Evolutionary conservation across 2,797 vertebrate genomes (phyloP).

Genomic region (Silurus aristotelis): DNA sequence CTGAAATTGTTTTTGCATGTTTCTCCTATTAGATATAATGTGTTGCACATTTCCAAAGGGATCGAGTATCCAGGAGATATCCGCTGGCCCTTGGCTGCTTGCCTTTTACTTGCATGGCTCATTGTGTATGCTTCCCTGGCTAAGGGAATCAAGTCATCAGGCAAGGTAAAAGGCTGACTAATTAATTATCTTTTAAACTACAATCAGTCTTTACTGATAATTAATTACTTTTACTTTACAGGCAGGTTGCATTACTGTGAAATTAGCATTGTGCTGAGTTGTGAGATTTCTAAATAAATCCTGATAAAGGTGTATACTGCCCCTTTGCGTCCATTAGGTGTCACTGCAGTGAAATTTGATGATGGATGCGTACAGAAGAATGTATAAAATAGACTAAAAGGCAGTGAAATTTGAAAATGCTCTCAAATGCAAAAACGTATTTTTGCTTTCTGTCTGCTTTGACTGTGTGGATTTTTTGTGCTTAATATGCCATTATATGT

Average conservation of each 20-base stretch:
- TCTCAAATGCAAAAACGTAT: not conserved
- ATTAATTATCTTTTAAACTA: not conserved
- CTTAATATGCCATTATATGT: not conserved
- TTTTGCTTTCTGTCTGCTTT: not conserved
- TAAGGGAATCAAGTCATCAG: conserved; percentile 98
- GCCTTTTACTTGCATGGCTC: conserved; percentile 91
- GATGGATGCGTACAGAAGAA: not conserved
- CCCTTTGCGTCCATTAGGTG: not conserved
- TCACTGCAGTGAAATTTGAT: not conserved
- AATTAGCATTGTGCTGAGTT: not conserved
- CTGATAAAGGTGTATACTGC: not conserved
- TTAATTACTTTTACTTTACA: conserved; percentile 12
- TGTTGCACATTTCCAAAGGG: conserved; percentile 96
- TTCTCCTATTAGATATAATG: conserved; percentile 84
- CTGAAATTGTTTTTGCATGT: not conserved
- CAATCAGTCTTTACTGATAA: not conserved
- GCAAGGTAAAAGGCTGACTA: conserved; percentile 81
- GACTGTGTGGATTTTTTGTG: not conserved
- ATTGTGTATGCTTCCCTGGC: conserved; percentile 95
- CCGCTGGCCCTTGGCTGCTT: conserved; percentile 89
- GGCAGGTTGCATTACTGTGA: not conserved
- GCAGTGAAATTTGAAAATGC: not conserved
- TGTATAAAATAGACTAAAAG: not conserved
- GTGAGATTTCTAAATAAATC: not conserved
- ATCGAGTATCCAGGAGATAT: conserved; percentile 95